A percentile compares a stretch with the other conserved stretches of the same genome.
Evolutionary conservation across 2,797 vertebrate species (phyloP).

Genomic region (Cercopithecus petaurista): DNA sequence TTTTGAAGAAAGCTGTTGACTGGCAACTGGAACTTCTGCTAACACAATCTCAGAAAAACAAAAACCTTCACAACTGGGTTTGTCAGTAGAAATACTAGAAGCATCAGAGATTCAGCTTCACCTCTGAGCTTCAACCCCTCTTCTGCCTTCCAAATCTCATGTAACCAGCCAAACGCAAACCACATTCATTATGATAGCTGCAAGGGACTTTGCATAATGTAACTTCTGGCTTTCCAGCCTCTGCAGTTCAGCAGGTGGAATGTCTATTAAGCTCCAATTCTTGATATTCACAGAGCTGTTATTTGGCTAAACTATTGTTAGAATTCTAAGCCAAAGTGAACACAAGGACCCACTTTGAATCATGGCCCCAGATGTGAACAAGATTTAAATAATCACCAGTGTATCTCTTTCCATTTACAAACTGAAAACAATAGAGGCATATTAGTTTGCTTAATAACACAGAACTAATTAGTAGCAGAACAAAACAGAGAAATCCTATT

Average conservation of each 20-base stretch:
- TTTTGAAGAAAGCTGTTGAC: neutral
- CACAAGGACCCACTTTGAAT: neutral
- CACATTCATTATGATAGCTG: neutral
- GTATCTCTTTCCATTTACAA: neutral
- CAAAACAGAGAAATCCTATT: neutral
- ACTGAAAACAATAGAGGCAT: neutral
- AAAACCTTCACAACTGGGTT: neutral
- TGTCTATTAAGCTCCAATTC: neutral
- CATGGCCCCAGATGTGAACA: neutral
- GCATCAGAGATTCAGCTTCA: neutral
- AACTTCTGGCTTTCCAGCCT: neutral
- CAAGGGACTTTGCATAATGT: neutral
- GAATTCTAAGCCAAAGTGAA: neutral
- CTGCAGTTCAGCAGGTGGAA: neutral
- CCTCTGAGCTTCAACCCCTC: neutral
- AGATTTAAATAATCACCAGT: neutral
- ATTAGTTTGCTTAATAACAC: neutral
- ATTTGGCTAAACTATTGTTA: neutral
- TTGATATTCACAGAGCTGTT: neutral
- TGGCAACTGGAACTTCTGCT: neutral
- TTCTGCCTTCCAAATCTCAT: neutral
- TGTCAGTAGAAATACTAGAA: neutral
- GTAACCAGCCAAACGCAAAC: neutral
- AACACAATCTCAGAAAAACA: neutral
- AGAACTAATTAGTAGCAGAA: neutral